These are phyloP conservation scores for Peromyscus melanophrys DNA, from an alignment of 2,797 vertebrate genomes.

Conservation along the genomic window DNA sequence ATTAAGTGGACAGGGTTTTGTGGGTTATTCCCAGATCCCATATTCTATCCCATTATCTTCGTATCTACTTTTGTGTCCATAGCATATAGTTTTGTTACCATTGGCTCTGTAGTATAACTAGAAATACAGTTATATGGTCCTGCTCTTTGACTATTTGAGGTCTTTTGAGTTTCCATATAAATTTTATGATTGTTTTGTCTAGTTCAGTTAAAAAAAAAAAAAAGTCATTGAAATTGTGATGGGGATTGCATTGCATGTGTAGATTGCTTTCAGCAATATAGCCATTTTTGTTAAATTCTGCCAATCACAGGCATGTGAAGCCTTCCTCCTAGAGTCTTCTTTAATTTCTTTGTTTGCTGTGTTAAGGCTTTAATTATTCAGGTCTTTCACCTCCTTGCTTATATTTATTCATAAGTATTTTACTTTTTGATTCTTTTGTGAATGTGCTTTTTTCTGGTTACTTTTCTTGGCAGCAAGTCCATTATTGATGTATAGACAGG, in stretches of 20 bases:
- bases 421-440: not conserved
- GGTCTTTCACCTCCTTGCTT: not conserved
- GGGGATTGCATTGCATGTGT: too few species aligned
- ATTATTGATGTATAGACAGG: not conserved
- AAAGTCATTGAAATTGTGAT: not conserved
- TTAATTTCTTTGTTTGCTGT: not conserved
- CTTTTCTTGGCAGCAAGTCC: not conserved
- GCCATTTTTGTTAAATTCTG: not conserved
- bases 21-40: not conserved
- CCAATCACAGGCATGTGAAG: not conserved
- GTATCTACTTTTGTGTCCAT: not conserved
- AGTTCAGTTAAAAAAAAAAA: not conserved
- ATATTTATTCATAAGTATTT: not conserved
- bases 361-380: not conserved
- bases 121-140: not conserved
- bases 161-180: not conserved
- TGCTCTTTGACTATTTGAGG: not conserved
- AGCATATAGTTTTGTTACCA: not conserved
- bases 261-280: not conserved
- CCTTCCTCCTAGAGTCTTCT: not conserved
- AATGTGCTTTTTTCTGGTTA: not conserved
- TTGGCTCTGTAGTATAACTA: not conserved
- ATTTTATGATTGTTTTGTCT: not conserved
- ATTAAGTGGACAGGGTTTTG: not conserved
- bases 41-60: not conserved